phyloP scores from a whole-genome alignment of 2,113 vertebrate species.

The Bolborhynchus lineola region DNA sequence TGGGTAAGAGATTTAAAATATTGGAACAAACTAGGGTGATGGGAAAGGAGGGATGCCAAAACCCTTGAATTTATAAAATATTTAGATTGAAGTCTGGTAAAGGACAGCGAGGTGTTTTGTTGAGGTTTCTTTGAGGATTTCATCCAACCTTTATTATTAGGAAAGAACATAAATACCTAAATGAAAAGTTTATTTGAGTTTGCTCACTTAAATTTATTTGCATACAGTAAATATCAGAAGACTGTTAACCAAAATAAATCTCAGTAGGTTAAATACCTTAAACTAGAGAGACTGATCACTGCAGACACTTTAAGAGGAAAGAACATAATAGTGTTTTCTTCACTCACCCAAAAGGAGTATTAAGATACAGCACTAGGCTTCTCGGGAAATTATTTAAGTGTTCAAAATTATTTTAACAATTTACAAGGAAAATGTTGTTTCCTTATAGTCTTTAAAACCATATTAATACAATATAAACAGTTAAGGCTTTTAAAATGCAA shows the following conservation, averaged over 20 bases:
- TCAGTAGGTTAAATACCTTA: neutral
- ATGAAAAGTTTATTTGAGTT: slow-evolving; percentile 12
- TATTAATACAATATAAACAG: slow-evolving; percentile 31
- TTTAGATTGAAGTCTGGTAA: neutral
- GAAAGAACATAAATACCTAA: neutral
- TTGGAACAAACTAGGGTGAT: neutral
- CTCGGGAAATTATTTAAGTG: neutral
- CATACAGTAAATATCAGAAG: slow-evolving; percentile 12
- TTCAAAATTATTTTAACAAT: neutral
- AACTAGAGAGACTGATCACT: neutral
- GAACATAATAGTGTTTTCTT: neutral
- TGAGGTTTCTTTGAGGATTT: neutral
- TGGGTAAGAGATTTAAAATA: neutral
- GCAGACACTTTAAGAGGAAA: neutral
- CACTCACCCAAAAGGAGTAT: neutral
- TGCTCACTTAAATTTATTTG: slow-evolving; percentile 19
- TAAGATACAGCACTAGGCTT: neutral
- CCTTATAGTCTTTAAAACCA: slow-evolving; percentile 20
- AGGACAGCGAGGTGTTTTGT: neutral
- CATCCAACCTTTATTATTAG: neutral
- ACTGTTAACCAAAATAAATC: slow-evolving; percentile 33
- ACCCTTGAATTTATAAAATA: neutral
- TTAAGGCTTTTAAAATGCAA: slow-evolving; percentile 55
- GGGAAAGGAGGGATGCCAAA: neutral
- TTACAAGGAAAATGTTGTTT: slow-evolving; percentile 29